Conservation (phyloP, 2,113 vertebrate species). For the Ciconia stormi region DNA sequence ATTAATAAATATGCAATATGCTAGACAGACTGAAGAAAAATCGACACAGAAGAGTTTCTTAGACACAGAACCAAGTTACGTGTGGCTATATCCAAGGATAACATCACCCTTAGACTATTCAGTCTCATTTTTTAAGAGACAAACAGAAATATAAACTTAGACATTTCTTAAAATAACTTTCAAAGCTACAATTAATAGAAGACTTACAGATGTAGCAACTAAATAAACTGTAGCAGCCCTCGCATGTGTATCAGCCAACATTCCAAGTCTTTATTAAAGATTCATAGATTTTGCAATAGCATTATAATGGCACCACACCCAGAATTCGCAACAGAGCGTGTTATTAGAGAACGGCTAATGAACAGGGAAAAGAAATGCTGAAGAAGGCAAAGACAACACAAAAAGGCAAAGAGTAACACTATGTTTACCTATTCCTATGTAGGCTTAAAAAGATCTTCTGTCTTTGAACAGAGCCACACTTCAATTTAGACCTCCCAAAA, state of each 20-base stretch:
- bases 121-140: background rate
- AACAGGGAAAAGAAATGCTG: background rate
- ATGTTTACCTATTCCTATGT: background rate
- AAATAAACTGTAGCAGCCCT: background rate
- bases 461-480: background rate
- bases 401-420: background rate
- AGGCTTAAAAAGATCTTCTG: background rate
- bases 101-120: background rate
- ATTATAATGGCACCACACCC: background rate
- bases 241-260: background rate
- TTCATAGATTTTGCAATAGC: background rate
- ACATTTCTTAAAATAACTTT: background rate
- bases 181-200: background rate
- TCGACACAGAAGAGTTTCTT: background rate
- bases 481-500: background rate
- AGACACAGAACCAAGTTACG: background rate
- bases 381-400: background rate
- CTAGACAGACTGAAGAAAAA: background rate
- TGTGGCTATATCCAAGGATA: background rate
- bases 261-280: slow-evolving; percentile 5
- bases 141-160: background rate
- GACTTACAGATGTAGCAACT: background rate
- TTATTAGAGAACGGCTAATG: background rate
- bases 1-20: background rate
- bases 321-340: background rate